phyloP scores from a whole-genome alignment of 2,113 vertebrate genomes.

The Equus quagga region DNA sequence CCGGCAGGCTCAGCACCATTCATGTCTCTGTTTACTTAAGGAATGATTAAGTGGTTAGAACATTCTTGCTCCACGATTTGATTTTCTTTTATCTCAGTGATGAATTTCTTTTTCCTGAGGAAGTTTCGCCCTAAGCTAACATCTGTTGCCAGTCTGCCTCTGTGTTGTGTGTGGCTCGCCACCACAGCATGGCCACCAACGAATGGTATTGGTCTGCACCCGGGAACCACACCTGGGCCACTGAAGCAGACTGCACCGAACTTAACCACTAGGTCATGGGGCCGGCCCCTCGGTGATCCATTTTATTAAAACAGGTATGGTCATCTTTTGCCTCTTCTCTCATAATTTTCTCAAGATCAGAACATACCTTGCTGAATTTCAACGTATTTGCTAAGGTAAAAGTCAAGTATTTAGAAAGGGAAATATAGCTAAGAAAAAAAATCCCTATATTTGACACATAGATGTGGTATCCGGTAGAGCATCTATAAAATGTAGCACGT shows the following conservation, averaged over 20 bases:
- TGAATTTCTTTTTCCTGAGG: too few relatives aligned
- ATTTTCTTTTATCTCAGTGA: conserved; percentile 20
- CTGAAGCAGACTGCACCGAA: too few relatives aligned
- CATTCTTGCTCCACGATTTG: neutral
- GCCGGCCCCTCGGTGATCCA: neutral
- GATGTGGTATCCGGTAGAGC: neutral
- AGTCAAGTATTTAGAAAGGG: conserved; percentile 30
- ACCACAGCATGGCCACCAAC: too few relatives aligned
- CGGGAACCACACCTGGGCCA: too few relatives aligned
- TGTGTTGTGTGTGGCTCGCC: too few relatives aligned
- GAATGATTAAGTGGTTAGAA: neutral
- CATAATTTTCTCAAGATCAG: conserved; percentile 48
- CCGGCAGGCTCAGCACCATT: neutral
- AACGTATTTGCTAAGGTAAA: conserved; percentile 42
- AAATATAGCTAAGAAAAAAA: neutral
- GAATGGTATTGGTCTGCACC: too few relatives aligned
- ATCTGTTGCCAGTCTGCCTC: too few relatives aligned
- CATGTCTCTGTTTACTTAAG: neutral
- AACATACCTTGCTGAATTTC: conserved; percentile 40
- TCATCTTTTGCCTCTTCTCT: conserved; percentile 32
- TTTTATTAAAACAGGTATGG: conserved; percentile 38
- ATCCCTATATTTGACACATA: neutral
- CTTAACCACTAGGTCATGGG: too few relatives aligned
- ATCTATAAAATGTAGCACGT: neutral
- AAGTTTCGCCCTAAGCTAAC: too few relatives aligned